phyloP scores from a whole-genome alignment of 2,888 invertebrate genomes.

The Netelia fuscicornis region DNA sequence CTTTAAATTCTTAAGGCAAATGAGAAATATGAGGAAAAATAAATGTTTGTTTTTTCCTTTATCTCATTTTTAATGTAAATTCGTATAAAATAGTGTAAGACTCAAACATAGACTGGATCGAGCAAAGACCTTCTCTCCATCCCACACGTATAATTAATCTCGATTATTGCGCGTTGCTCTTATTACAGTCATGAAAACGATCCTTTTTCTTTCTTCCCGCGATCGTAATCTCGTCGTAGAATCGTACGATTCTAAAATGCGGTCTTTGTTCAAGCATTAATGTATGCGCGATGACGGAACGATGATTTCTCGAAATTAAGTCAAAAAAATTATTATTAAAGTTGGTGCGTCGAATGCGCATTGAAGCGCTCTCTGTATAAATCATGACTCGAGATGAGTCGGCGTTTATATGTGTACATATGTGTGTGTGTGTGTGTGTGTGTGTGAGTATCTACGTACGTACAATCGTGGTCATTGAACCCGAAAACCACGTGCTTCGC shows the following conservation, averaged over 20 bases:
- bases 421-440: too few species aligned
- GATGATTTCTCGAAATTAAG: conserved; percentile 11
- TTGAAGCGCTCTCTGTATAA: neutral
- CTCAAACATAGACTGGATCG: too few species aligned
- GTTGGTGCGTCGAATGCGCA: neutral
- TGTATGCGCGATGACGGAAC: conserved; percentile 5
- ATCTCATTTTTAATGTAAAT: too few species aligned
- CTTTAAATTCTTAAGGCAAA: too few species aligned
- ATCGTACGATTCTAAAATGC: conserved; percentile 1
- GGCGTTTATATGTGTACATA: neutral
- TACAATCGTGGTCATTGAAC: conserved; percentile 37
- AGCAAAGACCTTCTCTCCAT: too few species aligned
- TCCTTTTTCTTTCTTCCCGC: neutral
- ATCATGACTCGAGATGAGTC: neutral
- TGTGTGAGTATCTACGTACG: too few species aligned
- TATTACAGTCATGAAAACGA: too few species aligned
- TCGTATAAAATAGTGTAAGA: too few species aligned
- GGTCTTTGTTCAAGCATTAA: neutral
- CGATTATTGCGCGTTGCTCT: too few species aligned
- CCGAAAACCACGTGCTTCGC: conserved; percentile 58
- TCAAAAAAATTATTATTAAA: neutral
- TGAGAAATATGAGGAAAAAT: too few species aligned
- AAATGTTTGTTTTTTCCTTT: too few species aligned
- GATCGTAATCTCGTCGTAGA: neutral
- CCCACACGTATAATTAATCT: too few species aligned